Base-by-base conservation (phyloP, 2,113 vertebrate species). In the Paramisgurnus dabryanus region DNA sequence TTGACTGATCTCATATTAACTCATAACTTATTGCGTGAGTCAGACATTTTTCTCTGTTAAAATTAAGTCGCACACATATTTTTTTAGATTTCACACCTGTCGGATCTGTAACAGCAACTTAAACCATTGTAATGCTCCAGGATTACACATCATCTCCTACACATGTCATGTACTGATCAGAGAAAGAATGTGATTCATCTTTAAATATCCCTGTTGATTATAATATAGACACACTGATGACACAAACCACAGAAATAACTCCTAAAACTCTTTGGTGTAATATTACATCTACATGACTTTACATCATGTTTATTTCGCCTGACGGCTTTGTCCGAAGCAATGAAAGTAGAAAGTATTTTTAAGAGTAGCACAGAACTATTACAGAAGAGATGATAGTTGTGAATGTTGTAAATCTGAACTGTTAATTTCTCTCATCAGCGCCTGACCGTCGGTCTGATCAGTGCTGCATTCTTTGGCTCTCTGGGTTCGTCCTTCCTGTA, bases 401-500 rank as follows among this genome's bases (percentile, higher is more conserved):
- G 27, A n/a, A n/a, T n/a, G n/a, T 34, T 34, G 27, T 34, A 3
- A 34, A 34, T 34, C 27, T 34, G 27, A 34, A 34, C 2, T 1
- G 4, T 64, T 22, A 76, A 13, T 55, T 8, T 67, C 17, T 75
- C 0, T 80, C 15, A n/a, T 22, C 87, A 95, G 94, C 86, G 79
- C 27, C 93, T 94, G 90, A 92, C 94, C 39, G 84, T 71, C 49
- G 91, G 87, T 18, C 92, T 95, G 9, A 50, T 95, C 12, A 43
- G 83, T 18, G 93, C 94, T 2, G 89, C 95, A 0, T 77, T 96
- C 40, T 87, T 86, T 15, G 93, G 94, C 5, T 94, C 94, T 58
- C 89, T 96, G 1, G 94, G 95, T 0, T 96, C 94, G 0, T 95
- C 95, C 43, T 96, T 95, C 84, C 90, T 96, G 4, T 96, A 95